Base-by-base conservation (phyloP, 2,888 invertebrate species). In the Pedicia rivosa region DNA sequence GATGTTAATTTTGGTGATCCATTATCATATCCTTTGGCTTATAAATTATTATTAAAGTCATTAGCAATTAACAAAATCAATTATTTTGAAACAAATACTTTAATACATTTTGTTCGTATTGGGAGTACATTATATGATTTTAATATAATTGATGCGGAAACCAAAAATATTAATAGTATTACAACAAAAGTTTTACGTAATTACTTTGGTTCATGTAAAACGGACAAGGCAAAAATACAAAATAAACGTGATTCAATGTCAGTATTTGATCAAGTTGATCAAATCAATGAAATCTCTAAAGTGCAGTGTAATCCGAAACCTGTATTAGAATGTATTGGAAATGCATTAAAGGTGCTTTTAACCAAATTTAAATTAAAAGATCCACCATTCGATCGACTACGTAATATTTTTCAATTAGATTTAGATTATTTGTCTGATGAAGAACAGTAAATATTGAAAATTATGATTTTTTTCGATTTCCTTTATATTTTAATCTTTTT, bases 161-260 rank as follows among this genome's bases (percentile, higher is more conserved):
- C 13, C n/a, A n/a, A n/a, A n/a, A n/a, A n/a, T n/a, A n/a, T n/a
- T n/a, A 8, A 22, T 20, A 13, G 20, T 1, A 14, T n/a, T 16
- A 35, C 40, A n/a, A 25, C 10, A 24, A 14, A 12, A 9, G 9
- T 17, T 19, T 6, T 20, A 20, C 8, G 8, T 20, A 8, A 20
- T 20, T 20, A 20, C 5, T 20, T 20, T 20, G 20, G 20, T 20
- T 20, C 20, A 20, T 20, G 6, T 8, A 20, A 20, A 24, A 17
- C 17, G n/a, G 19, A 27, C 20, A 9, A 13, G 17, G 16, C 25
- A 34, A 34, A 28, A 12, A 30, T 34, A 1, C 42, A 1, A 29
- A 52, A 48, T 17, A 50, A 50, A 16, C 50, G 57, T 3, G 49
- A 53, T 12, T 57, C 61, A 0, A 53, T 62, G 1, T 59, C 58